A percentile compares a stretch with the other conserved stretches of the same genome.
phyloP scores from a whole-genome alignment of 2,797 vertebrate species.

The Pipistrellus kuhlii region DNA sequence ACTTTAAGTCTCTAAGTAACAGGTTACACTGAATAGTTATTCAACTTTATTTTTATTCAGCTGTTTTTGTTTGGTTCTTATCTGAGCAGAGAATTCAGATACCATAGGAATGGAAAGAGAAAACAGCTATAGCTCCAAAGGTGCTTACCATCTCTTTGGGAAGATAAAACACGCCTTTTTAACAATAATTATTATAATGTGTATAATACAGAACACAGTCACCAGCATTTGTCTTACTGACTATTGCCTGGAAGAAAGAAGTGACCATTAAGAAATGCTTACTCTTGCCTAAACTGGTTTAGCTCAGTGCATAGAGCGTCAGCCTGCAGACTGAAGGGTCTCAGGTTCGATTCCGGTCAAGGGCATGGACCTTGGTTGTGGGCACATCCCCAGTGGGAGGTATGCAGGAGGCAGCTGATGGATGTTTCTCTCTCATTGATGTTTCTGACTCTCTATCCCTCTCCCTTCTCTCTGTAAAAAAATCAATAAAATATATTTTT shows the following conservation, averaged over 20 bases:
- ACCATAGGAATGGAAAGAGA: conserved; percentile 36
- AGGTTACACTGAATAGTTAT: conserved; percentile 45
- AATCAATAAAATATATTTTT: too few species aligned
- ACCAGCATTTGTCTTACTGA: conserved; percentile 42
- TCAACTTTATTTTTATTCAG: conserved; percentile 46
- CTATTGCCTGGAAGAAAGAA: conserved; percentile 64
- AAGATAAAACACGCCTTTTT: conserved; percentile 42
- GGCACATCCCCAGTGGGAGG: too few species aligned
- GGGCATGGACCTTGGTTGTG: too few species aligned
- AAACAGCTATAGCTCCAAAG: conserved; percentile 46
- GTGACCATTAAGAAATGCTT: conserved; percentile 57
- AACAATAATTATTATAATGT: background rate
- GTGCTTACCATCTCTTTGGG: conserved; percentile 10
- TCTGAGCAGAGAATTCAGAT: conserved; percentile 37
- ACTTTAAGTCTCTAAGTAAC: conserved; percentile 51
- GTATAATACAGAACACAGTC: conserved; percentile 57
- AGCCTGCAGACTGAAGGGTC: too few species aligned
- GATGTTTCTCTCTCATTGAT: too few species aligned
- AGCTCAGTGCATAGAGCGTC: too few species aligned
- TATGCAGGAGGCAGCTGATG: too few species aligned
- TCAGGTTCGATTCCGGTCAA: too few species aligned
- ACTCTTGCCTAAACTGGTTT: background rate
- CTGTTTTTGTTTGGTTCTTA: conserved; percentile 52
- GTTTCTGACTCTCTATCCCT: too few species aligned
- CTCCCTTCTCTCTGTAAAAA: too few species aligned